Evolutionary conservation across 2,113 vertebrate species (phyloP), one percentile per base, ranked within the genome.

Genomic region (Octodon degus): DNA sequence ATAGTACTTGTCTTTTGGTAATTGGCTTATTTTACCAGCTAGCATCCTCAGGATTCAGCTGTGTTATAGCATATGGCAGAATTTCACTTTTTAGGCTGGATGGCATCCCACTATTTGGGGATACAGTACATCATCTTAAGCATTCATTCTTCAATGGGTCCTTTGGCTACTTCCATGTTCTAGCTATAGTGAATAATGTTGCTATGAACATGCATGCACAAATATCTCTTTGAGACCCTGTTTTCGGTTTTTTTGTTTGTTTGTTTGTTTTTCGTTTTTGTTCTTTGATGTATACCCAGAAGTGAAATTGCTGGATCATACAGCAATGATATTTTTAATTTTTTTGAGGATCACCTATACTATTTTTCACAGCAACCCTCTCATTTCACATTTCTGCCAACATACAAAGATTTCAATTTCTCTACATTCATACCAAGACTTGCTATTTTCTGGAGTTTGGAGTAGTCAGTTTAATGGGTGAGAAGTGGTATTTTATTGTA

Each of bases 161-260:
- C 53, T 93, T 70, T 30, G 25, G 68, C 79, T 84, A 20, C 70
- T 88, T 93, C 43, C 43, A 68, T 11, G 30, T 70, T 88, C 62
- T 93, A 70, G 87, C 79, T 86, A 68, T 83, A 93, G 17, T 79
- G 76, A 83, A 95, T 50, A 90, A 95, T 91, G 77, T 30, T 89
- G 10, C 81, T 92, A 40, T 60, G 72, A 81, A 86, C 63, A 83
- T 55, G 30, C 7, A 40, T 90, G 14, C 67, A 62, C 40, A 89
- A 67, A 82, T 93, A 90, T 50, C n/a, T 72, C 74, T 92, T 86
- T 89, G 63, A 92, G 47, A 94, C 13, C 10, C 9, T 74, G 55
- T 50, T 90, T 86, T 95, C 13, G 53, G 19, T 70, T 80, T 19
- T 85, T 58, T 58, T 58, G 50, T 43, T 43, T 43, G 2, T 43